Percentiles rank a stretch among this genome's conserved stretches.
These are phyloP conservation scores for Drosophila bocki DNA, from an alignment of 1,140 invertebrate genomes.

Conservation along the genomic window DNA sequence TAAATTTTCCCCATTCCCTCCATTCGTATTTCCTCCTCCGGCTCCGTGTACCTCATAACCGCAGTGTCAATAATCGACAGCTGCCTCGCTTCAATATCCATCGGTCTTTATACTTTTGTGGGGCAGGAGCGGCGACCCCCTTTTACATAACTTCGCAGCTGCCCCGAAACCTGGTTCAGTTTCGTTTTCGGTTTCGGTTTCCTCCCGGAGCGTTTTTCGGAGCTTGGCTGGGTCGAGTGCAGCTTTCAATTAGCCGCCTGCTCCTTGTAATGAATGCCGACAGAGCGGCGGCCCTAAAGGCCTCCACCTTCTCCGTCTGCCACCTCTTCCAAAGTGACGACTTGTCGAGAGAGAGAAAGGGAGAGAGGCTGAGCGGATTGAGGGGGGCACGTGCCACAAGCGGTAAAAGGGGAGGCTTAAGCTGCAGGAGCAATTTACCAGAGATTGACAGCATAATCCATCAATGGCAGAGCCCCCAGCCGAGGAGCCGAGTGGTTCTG, in stretches of 20 bases:
- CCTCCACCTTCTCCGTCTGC: conserved; percentile 2
- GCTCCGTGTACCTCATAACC: conserved; percentile 47
- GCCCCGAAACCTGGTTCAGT: conserved; percentile 12
- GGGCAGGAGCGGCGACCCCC: conserved; percentile 25
- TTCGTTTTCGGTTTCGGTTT: conserved; percentile 18
- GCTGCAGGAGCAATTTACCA: conserved; percentile 76
- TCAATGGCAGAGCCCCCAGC: conserved; percentile 59
- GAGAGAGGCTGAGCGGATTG: conserved; percentile 2
- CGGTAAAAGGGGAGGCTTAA: conserved; percentile 58
- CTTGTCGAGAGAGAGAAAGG: conserved; percentile 47
- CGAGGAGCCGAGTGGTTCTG: conserved; percentile 10
- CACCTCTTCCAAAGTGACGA: conserved; percentile 50
- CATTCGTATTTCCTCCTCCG: background rate
- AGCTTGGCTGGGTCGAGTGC: conserved; percentile 60
- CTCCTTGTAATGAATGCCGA: conserved; percentile 80
- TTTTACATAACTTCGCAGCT: conserved; percentile 73
- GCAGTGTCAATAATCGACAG: conserved; percentile 82
- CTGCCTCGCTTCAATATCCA: conserved; percentile 72
- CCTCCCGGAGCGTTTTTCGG: conserved; percentile 52
- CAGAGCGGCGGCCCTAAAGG: conserved; percentile 26
- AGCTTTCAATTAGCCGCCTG: conserved; percentile 81
- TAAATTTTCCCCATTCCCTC: background rate
- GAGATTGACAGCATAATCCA: conserved; percentile 82
- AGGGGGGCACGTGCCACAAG: conserved; percentile 69
- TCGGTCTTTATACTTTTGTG: conserved; percentile 26